Percentiles rank a stretch among this genome's conserved stretches.
Conservation (phyloP, 2,797 vertebrate genomes). For the Erpetoichthys calabaricus region DNA sequence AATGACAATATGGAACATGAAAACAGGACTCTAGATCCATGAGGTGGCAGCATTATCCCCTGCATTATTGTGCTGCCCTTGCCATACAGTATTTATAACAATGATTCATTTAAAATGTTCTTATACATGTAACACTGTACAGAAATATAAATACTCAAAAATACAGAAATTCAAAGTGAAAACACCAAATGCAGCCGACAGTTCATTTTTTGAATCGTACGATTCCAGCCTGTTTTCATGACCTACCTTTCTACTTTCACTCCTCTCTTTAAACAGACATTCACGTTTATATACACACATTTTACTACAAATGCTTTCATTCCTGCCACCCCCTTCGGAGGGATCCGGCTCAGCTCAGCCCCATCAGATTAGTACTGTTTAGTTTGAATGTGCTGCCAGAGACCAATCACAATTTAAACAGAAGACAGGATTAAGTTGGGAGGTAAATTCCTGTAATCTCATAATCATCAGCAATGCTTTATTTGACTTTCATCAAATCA, state of each 20-base stretch:
- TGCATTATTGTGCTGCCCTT: no score
- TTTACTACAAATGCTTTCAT: slow-evolving; percentile 18
- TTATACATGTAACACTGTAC: no score
- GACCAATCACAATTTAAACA: slow-evolving; percentile 53
- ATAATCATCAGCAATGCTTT: slow-evolving; percentile 45
- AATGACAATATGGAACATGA: no score
- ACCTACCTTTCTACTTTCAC: background rate
- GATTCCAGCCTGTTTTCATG: no score
- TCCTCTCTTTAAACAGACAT: slow-evolving; percentile 24
- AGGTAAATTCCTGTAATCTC: slow-evolving; percentile 55
- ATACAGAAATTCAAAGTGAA: no score
- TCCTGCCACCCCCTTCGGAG: slow-evolving; percentile 17
- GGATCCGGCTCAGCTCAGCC: slow-evolving; percentile 12
- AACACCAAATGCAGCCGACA: no score
- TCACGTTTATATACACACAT: background rate
- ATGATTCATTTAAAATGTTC: no score
- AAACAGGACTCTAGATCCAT: no score
- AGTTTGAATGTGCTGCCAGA: slow-evolving; percentile 32
- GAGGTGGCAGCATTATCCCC: no score
- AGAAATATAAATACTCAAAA: no score
- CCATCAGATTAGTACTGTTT: slow-evolving; percentile 11
- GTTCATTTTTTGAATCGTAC: no score
- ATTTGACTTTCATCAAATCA: slow-evolving; percentile 54
- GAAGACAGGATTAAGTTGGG: slow-evolving; percentile 47
- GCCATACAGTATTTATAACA: no score